phyloP scores from a whole-genome alignment of 2,888 invertebrate species.

The Diarsia dahlii region DNA sequence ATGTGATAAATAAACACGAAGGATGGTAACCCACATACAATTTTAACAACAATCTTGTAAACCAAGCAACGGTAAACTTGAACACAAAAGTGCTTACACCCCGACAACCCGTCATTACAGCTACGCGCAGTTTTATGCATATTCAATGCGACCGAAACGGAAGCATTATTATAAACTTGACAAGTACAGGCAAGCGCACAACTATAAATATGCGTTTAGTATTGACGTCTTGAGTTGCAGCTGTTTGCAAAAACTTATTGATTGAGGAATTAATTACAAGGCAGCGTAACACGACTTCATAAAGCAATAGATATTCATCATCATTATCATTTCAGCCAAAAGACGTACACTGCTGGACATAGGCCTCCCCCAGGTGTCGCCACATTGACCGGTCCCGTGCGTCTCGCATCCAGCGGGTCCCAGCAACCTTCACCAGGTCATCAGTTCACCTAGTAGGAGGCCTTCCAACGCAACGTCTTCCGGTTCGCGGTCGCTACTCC shows the following conservation, averaged over 20 bases:
- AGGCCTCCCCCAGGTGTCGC: no score
- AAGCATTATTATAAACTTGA: conserved; percentile 65
- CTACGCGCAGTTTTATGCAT: conserved; percentile 64
- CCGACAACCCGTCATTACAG: conserved; percentile 65
- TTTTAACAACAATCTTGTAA: conserved; percentile 26
- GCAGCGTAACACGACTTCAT: neutral
- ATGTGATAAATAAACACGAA: neutral
- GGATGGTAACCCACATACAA: neutral
- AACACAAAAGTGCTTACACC: conserved; percentile 52
- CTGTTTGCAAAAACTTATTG: conserved; percentile 6
- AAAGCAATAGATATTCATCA: no score
- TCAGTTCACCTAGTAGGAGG: no score
- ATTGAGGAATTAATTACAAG: conserved; percentile 1
- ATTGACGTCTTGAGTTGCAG: conserved; percentile 9
- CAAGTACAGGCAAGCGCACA: conserved; percentile 60
- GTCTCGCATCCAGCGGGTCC: no score
- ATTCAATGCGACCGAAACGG: conserved; percentile 68
- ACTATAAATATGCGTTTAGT: conserved; percentile 22
- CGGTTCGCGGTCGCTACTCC: no score
- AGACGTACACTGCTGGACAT: no score
- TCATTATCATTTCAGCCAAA: no score
- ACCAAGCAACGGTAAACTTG: conserved; percentile 48
- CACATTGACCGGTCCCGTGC: no score
- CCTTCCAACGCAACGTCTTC: no score
- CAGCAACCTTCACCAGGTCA: no score